Conservation (phyloP, 2,113 vertebrate genomes). For the Acanthochromis polyacanthus region DNA sequence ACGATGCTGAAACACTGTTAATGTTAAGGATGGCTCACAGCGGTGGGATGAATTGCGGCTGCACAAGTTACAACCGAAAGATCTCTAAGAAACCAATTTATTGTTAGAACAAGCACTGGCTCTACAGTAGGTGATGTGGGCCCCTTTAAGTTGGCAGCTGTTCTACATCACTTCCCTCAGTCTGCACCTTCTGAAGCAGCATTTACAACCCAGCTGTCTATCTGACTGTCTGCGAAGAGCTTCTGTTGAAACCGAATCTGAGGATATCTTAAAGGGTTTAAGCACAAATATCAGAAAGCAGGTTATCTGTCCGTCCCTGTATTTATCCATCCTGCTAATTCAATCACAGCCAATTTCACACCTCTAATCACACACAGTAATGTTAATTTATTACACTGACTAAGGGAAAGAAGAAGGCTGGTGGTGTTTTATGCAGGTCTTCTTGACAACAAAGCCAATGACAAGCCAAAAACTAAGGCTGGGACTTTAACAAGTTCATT, state of each 20-base stretch:
- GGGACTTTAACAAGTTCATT: no score
- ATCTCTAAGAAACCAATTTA: conserved; percentile 7
- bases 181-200: conserved; percentile 13
- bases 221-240: neutral
- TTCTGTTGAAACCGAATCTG: neutral
- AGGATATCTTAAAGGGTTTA: neutral
- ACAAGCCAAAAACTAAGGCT: neutral
- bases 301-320: conserved; percentile 1
- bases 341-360: conserved; percentile 20
- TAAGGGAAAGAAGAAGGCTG: conserved; percentile 6
- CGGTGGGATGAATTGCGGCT: neutral
- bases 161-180: conserved; percentile 14
- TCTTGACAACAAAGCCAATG: neutral
- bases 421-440: neutral
- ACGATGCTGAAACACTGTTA: conserved; percentile 6
- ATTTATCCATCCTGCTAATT: neutral
- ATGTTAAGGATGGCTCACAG: neutral
- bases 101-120: conserved; percentile 4
- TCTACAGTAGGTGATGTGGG: neutral
- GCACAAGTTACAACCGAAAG: neutral
- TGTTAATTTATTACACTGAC: neutral
- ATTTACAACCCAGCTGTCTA: conserved; percentile 23
- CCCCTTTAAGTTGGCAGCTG: conserved; percentile 1
- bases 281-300: neutral
- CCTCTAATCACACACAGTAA: neutral